These are phyloP conservation scores for Bugulina stolonifera DNA, from an alignment of 2,888 invertebrate species.

Conservation along the genomic window DNA sequence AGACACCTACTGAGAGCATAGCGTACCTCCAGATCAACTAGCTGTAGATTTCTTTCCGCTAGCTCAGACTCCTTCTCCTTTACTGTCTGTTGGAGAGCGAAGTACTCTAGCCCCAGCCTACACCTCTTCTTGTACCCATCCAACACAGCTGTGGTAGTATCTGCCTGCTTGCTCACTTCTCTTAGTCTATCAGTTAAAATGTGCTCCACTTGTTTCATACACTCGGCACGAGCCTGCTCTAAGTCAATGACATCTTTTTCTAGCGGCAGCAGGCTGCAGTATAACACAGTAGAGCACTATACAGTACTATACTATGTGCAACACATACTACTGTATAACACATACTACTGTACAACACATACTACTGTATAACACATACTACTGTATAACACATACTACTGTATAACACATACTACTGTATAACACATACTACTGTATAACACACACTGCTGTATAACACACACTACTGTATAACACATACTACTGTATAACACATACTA, in stretches of 20 bases:
- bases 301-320: too few species aligned
- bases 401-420: too few species aligned
- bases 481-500: too few species aligned
- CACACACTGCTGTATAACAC: too few species aligned
- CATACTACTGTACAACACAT: too few species aligned
- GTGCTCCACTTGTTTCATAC: background rate
- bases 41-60: background rate
- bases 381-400: too few species aligned
- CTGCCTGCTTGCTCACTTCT: background rate
- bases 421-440: too few species aligned
- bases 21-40: constrained; percentile 21
- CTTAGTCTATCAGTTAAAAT: constrained; percentile 8
- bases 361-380: too few species aligned
- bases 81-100: background rate
- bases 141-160: too few species aligned
- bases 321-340: too few species aligned
- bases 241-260: background rate
- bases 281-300: background rate
- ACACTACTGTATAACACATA: too few species aligned
- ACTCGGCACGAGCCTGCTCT: background rate
- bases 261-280: background rate
- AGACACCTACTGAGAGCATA: too few species aligned
- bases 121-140: background rate
- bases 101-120: background rate
- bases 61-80: background rate